Percentiles rank a stretch among this genome's conserved stretches.
phyloP scores from a whole-genome alignment of 64 coral and sea anemone species.

The Montipora foliosa region DNA sequence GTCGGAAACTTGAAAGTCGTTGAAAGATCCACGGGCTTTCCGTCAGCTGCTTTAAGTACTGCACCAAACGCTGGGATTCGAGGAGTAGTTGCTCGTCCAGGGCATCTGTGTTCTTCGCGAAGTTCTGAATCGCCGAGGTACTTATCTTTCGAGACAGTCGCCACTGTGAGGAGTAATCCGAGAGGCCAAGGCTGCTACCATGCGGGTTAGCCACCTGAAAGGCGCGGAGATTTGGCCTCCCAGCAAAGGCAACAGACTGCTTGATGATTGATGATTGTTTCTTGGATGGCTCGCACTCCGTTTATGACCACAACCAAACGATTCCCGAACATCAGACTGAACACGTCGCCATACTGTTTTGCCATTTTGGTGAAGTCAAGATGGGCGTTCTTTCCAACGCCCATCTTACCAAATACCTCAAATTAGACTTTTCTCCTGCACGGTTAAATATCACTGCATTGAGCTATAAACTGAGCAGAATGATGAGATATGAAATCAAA shows the following conservation, averaged over 20 bases:
- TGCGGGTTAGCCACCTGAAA: conserved; percentile 39
- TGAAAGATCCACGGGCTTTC: conserved; percentile 50
- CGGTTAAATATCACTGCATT: too few species aligned
- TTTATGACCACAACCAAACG: conserved; percentile 81
- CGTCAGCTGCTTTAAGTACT: conserved; percentile 30
- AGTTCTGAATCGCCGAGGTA: conserved; percentile 66
- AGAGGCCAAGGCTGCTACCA: background rate
- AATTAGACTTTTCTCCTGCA: too few species aligned
- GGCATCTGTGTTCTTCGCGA: conserved; percentile 34
- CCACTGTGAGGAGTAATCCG: background rate
- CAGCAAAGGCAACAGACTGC: conserved; percentile 69
- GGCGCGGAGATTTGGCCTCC: conserved; percentile 59
- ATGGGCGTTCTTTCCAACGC: conserved; percentile 62
- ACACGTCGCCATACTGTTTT: conserved; percentile 71
- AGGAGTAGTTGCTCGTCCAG: conserved; percentile 38
- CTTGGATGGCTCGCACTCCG: conserved; percentile 60
- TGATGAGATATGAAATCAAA: too few species aligned
- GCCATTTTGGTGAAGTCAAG: conserved; percentile 65
- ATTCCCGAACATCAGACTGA: conserved; percentile 74
- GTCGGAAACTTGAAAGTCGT: conserved; percentile 43
- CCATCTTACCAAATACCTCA: conserved; percentile 55
- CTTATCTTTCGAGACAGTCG: conserved; percentile 32
- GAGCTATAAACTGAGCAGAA: too few species aligned
- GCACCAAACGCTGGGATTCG: conserved; percentile 54
- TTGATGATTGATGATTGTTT: conserved; percentile 51